phyloP scores from a whole-genome alignment of 2,113 vertebrate species.

The Sterna hirundo region DNA sequence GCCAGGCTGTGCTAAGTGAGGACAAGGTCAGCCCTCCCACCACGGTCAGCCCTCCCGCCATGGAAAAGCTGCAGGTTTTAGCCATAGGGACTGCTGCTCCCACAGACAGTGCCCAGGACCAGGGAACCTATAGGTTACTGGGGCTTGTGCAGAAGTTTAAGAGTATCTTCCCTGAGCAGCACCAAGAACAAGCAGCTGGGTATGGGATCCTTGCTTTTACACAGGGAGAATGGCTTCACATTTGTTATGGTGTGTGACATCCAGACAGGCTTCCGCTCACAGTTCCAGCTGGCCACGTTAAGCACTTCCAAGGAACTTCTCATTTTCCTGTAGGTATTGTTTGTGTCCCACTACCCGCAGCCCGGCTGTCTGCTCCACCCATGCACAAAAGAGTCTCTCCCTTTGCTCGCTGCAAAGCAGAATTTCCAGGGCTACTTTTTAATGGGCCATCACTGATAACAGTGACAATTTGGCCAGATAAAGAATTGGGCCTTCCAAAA shows the following conservation, averaged over 20 bases:
- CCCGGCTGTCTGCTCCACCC: neutral
- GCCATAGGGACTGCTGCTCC: neutral
- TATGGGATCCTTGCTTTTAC: neutral
- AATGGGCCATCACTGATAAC: neutral
- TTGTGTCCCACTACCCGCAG: neutral
- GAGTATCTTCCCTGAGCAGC: neutral
- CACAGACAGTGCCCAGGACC: neutral
- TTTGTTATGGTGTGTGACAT: neutral
- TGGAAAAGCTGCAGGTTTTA: neutral
- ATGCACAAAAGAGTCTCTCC: too few relatives aligned
- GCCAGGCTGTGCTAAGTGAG: neutral
- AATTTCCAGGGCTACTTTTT: neutral
- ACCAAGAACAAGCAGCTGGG: too few relatives aligned
- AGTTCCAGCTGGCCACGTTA: neutral
- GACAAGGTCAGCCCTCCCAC: neutral
- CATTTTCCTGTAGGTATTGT: neutral
- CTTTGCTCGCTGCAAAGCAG: too few relatives aligned
- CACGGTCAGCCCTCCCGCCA: neutral
- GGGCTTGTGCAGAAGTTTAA: neutral
- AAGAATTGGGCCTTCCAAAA: neutral
- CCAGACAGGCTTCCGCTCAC: neutral
- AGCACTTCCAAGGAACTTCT: neutral
- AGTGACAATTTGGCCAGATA: neutral
- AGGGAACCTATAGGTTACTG: neutral
- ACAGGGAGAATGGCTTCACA: fast-evolving